phyloP scores from a whole-genome alignment of 2,888 invertebrate genomes.

The Gastracanthus pulcherrimus region DNA sequence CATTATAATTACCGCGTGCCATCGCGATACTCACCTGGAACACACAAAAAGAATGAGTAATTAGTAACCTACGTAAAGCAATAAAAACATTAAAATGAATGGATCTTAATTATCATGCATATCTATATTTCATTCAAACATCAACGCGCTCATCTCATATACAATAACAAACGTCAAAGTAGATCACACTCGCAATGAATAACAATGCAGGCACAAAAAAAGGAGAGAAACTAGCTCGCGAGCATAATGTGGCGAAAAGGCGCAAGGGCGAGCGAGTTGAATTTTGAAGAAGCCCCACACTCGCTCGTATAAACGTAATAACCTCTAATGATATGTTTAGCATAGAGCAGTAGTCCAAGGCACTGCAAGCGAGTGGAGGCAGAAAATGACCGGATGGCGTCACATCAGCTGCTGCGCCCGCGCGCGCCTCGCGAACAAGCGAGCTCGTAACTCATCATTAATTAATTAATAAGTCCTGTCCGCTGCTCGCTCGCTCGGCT shows the following conservation, averaged over 20 bases:
- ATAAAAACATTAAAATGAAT: not conserved
- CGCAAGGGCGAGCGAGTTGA: not conserved
- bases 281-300: constrained; percentile 6
- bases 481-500: constrained; percentile 22
- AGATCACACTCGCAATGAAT: not conserved
- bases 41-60: constrained; percentile 25
- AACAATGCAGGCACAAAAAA: not conserved
- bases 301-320: constrained; percentile 9
- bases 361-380: constrained; percentile 17
- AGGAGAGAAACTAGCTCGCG: no score
- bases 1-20: not conserved
- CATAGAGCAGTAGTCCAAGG: constrained; percentile 18
- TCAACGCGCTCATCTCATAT: no score
- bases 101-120: constrained; percentile 1
- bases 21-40: constrained; percentile 55
- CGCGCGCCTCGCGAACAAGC: not conserved
- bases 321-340: constrained; percentile 37
- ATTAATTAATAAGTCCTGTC: constrained; percentile 68
- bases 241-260: no score
- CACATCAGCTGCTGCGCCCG: not conserved
- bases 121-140: not conserved
- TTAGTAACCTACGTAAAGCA: not conserved
- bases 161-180: not conserved
- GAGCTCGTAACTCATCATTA: constrained; percentile 67
- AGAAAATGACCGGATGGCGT: constrained; percentile 58